Evolutionary conservation across 2,797 vertebrate species (phyloP), one percentile per base, ranked within the genome.

Genomic region (Danio jaintianensis): DNA sequence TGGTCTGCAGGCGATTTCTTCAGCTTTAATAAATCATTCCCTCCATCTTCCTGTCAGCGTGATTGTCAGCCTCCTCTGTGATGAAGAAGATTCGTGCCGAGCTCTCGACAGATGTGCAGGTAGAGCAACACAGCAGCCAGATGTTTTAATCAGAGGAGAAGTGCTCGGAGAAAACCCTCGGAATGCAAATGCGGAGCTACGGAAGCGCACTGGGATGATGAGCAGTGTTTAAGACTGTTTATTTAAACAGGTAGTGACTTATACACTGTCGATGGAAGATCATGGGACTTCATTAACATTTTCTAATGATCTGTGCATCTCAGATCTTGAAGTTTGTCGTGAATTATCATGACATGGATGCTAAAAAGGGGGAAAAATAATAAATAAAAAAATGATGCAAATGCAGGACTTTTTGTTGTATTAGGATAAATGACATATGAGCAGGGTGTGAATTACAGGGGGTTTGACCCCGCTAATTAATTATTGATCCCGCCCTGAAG

Each of bases 21-120:
- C 58, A 62, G 53, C 75, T 61, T 83, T 78, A 86, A 89, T 88
- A 89, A 88, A 88, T 88, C 85, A 86, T 79, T 68, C 67, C 47
- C 38, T 78, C 78, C 40, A 62, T 78, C 69, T 47, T 72, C 40
- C 84, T 85, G 87, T 85, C 86, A 83, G 55, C 22, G 45, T 79
- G 84, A 85, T 84, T 85, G 84, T 86, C 85, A 80, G 82, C 68
- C 82, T 79, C 87, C 78, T 81, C 67, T 36, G 80, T 80, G 85
- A 85, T 81, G 81, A 82, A 84, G 72, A 83, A 74, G 55, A 74
- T 79, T 81, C 50, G 78, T 78, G 43, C 80, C 38, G 82, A 72
- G 58, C 61, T 59, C 58, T 55, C 87, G 59, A 84, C 86, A 87
- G 86, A 84, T 83, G 82, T 74, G 77, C 69, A 70, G 76, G 70